A percentile compares a stretch with the other conserved stretches of the same genome.
Evolutionary conservation across 1,140 invertebrate species (phyloP).

Genomic region (Drosophila asahinai): DNA sequence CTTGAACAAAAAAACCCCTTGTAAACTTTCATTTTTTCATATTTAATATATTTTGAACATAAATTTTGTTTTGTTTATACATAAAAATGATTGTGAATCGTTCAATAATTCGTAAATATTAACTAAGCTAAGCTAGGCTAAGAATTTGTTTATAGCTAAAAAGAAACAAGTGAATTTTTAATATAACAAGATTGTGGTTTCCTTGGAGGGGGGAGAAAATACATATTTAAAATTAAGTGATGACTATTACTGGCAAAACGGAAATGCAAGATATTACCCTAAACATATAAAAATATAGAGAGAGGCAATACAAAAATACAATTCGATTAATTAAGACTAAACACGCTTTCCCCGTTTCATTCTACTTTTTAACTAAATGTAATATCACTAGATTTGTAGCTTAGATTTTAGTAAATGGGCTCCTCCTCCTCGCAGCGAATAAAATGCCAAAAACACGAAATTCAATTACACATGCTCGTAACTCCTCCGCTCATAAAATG

Average conservation of each 20-base stretch:
- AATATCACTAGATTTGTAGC: constrained; percentile 84
- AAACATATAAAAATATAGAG: constrained; percentile 15
- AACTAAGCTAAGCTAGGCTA: constrained; percentile 26
- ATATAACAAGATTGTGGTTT: constrained; percentile 14
- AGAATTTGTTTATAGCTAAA: constrained; percentile 37
- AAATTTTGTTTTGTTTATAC: constrained; percentile 25
- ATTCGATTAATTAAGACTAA: constrained; percentile 64
- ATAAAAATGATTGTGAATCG: constrained; percentile 16
- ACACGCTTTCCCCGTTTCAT: constrained; percentile 49
- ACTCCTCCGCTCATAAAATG: constrained; percentile 62
- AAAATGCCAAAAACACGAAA: constrained; percentile 81
- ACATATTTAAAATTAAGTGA: constrained; percentile 22
- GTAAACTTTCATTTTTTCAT: constrained; percentile 14
- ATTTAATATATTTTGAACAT: constrained; percentile 42
- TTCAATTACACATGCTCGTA: constrained; percentile 78
- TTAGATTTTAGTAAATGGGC: constrained; percentile 68
- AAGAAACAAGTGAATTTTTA: constrained; percentile 14
- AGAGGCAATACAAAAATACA: constrained; percentile 62
- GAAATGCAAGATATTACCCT: constrained; percentile 32
- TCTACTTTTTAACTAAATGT: constrained; percentile 76
- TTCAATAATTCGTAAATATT: constrained; percentile 22
- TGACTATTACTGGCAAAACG: constrained; percentile 48
- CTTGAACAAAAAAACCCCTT: not conserved
- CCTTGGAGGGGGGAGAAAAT: not conserved
- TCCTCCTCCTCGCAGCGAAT: constrained; percentile 27